phyloP scores from a whole-genome alignment of 2,113 vertebrate genomes.

The Oncorhynchus mykiss region DNA sequence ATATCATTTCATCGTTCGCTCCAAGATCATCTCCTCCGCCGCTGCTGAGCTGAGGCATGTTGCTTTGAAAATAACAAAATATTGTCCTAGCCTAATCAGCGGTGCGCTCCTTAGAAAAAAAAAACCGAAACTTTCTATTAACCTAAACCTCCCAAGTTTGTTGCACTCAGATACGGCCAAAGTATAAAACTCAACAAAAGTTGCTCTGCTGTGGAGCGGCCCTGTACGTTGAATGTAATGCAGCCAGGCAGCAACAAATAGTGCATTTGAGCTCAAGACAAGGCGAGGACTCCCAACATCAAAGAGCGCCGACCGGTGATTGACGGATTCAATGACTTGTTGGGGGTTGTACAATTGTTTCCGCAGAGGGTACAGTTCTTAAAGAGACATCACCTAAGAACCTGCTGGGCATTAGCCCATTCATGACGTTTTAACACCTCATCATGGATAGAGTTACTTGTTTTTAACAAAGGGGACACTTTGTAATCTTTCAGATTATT shows the following conservation, averaged over 20 bases:
- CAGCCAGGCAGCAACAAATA: constrained; percentile 69
- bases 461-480: neutral
- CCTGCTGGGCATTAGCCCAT: constrained; percentile 20
- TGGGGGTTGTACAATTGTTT: constrained; percentile 64
- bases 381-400: constrained; percentile 74
- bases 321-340: constrained; percentile 83
- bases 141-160: constrained; percentile 32
- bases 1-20: constrained; percentile 94
- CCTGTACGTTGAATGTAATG: constrained; percentile 60
- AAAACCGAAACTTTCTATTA: constrained; percentile 10
- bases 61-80: constrained; percentile 23
- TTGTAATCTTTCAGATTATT: no score
- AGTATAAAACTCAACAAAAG: constrained; percentile 20
- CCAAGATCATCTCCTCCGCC: constrained; percentile 94
- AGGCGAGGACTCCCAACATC: constrained; percentile 83
- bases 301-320: constrained; percentile 83
- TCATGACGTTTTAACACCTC: constrained; percentile 31
- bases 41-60: constrained; percentile 88
- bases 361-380: constrained; percentile 70
- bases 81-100: no score
- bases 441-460: neutral
- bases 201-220: constrained; percentile 57
- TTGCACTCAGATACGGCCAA: constrained; percentile 2
- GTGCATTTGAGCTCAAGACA: constrained; percentile 71
- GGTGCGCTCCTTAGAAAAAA: neutral